phyloP scores from a whole-genome alignment of 2,888 invertebrate genomes.

The Conistra vaccinii region DNA sequence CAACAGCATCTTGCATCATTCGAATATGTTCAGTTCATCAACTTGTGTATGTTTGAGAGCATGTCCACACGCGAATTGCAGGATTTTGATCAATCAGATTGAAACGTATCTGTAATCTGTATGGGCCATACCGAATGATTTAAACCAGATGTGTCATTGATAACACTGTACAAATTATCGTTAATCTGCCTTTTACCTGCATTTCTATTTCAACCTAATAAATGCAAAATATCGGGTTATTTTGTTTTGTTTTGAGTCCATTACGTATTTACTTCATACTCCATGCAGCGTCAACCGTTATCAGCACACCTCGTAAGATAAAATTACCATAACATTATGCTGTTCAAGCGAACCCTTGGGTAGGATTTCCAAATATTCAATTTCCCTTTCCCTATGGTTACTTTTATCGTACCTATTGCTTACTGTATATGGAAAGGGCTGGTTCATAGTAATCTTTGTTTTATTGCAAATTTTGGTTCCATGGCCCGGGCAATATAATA shows the following conservation, averaged over 20 bases:
- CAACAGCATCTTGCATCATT: background rate
- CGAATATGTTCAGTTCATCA: background rate
- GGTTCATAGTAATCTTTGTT: background rate
- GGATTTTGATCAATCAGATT: constrained; percentile 21
- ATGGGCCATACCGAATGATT: background rate
- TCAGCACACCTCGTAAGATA: constrained; percentile 18
- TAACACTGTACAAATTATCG: background rate
- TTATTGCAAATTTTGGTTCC: background rate
- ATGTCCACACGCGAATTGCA: background rate
- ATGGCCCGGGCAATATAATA: background rate
- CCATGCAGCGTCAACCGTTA: constrained; percentile 17
- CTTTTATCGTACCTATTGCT: constrained; percentile 18
- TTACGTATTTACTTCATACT: constrained; percentile 1
- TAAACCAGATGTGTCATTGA: background rate
- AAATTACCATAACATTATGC: constrained; percentile 50
- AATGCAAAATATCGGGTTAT: background rate
- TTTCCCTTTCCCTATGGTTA: constrained; percentile 22
- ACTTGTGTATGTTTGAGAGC: background rate
- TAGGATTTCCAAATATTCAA: constrained; percentile 35
- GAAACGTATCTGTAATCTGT: background rate
- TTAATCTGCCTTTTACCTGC: constrained; percentile 4
- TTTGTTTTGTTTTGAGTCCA: constrained; percentile 16
- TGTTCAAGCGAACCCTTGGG: constrained; percentile 26
- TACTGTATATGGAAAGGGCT: background rate
- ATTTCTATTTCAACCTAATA: background rate